phyloP scores from a whole-genome alignment of 1,140 invertebrate genomes.

The Lepidostoma basale region DNA sequence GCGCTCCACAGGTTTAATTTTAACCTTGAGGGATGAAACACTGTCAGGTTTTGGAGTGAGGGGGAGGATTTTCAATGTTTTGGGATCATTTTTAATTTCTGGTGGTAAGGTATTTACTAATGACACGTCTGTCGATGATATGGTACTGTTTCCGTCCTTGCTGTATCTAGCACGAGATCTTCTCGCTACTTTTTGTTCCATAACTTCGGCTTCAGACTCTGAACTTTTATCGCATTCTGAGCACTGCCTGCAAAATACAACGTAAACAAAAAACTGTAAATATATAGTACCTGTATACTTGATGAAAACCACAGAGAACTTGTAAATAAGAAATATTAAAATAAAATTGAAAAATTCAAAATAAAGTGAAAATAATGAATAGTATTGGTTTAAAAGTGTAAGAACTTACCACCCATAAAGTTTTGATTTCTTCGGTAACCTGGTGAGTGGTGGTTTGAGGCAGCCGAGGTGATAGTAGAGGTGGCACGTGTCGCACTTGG shows the following conservation, averaged over 20 bases:
- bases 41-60: slow-evolving; percentile 48
- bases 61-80: slow-evolving; percentile 40
- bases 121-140: slow-evolving; percentile 50
- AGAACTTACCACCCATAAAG: slow-evolving; percentile 81
- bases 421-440: slow-evolving; percentile 95
- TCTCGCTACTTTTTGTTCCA: slow-evolving; percentile 78
- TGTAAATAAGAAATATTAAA: no score
- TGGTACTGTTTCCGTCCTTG: slow-evolving; percentile 64
- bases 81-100: slow-evolving; percentile 32
- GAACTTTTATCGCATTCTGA: slow-evolving; percentile 88
- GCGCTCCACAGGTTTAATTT: slow-evolving; percentile 64
- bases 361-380: slow-evolving; percentile 22
- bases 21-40: slow-evolving; percentile 63
- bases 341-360: slow-evolving; percentile 17
- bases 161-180: slow-evolving; percentile 76
- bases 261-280: not conserved
- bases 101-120: slow-evolving; percentile 50
- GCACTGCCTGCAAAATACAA: slow-evolving; percentile 73
- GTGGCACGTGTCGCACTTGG: slow-evolving; percentile 93
- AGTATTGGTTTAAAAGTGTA: slow-evolving; percentile 44
- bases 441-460: slow-evolving; percentile 86
- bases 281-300: not conserved
- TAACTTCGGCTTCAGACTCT: slow-evolving; percentile 73
- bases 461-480: slow-evolving; percentile 93
- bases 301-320: no score